Percentiles rank a stretch among this genome's conserved stretches.
phyloP scores from a whole-genome alignment of 2,797 vertebrate species.

The Manis javanica region DNA sequence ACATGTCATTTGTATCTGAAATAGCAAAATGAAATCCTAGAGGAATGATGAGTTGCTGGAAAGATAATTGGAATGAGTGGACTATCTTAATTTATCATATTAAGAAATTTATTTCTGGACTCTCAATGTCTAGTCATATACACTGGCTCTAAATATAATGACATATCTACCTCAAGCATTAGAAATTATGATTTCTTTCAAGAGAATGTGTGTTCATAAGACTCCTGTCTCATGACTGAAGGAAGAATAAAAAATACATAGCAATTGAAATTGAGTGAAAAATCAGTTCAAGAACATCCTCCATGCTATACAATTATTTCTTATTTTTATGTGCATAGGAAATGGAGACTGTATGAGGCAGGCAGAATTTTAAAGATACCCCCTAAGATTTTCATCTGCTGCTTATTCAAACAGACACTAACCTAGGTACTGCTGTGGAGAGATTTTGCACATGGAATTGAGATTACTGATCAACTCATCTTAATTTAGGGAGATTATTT shows the following conservation, averaged over 20 bases:
- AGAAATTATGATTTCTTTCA: slow-evolving; percentile 76
- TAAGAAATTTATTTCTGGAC: slow-evolving; percentile 41
- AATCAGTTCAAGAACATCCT: slow-evolving; percentile 69
- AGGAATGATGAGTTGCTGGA: slow-evolving; percentile 60
- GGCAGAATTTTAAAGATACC: not conserved
- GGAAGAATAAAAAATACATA: slow-evolving; percentile 79
- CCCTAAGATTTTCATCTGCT: not conserved
- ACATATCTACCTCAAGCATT: not conserved
- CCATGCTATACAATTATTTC: slow-evolving; percentile 82
- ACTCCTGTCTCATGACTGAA: slow-evolving; percentile 78
- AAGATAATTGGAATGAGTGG: slow-evolving; percentile 5
- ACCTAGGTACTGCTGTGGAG: not conserved
- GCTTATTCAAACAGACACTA: not conserved
- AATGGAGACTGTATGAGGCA: slow-evolving; percentile 58
- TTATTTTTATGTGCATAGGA: slow-evolving; percentile 77
- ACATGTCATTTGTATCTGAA: slow-evolving; percentile 68
- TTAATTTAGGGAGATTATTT: not conserved
- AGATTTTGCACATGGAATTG: not conserved
- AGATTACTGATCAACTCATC: not conserved
- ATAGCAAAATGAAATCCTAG: slow-evolving; percentile 49
- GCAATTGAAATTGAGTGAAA: slow-evolving; percentile 80
- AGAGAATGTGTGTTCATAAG: slow-evolving; percentile 41
- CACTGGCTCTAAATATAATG: slow-evolving; percentile 58
- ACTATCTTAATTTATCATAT: slow-evolving; percentile 64
- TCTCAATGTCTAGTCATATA: slow-evolving; percentile 49